phyloP scores from a whole-genome alignment of 2,797 vertebrate genomes.

The Australoheros facetus region DNA sequence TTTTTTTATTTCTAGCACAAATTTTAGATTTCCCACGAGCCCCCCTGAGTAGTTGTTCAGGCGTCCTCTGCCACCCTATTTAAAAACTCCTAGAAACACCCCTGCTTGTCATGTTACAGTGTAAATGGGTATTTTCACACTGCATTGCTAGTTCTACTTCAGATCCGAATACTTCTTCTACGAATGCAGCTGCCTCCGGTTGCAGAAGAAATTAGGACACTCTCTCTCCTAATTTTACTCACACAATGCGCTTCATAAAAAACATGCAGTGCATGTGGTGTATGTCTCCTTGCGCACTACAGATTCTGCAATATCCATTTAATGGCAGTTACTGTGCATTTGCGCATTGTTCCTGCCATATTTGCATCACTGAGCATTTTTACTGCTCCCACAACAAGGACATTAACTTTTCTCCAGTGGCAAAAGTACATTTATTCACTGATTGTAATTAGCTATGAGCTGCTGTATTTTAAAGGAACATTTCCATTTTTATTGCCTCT shows the following conservation, averaged over 20 bases:
- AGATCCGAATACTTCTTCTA: not conserved
- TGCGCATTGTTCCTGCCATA: not conserved
- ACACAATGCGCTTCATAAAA: not conserved
- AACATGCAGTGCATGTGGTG: not conserved
- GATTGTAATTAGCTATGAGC: not conserved
- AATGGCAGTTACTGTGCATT: not conserved
- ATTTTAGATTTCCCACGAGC: not conserved
- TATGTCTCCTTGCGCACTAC: not conserved
- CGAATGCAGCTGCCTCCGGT: not conserved
- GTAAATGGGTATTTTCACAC: not conserved
- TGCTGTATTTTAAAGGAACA: not conserved
- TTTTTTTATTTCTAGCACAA: not conserved
- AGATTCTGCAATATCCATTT: not conserved
- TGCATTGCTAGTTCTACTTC: not conserved
- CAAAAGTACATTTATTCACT: not conserved
- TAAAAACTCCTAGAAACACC: not conserved
- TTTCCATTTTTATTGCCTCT: not conserved
- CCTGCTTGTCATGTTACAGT: not conserved
- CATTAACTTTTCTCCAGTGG: not conserved
- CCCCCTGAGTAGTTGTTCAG: not conserved
- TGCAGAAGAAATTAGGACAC: not conserved
- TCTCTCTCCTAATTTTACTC: not conserved
- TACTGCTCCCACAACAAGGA: not conserved
- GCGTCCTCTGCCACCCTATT: not conserved
- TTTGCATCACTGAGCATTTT: rapidly evolving